phyloP scores from a whole-genome alignment of 1,140 invertebrate species.

The Zaprionus kolodkinae region DNA sequence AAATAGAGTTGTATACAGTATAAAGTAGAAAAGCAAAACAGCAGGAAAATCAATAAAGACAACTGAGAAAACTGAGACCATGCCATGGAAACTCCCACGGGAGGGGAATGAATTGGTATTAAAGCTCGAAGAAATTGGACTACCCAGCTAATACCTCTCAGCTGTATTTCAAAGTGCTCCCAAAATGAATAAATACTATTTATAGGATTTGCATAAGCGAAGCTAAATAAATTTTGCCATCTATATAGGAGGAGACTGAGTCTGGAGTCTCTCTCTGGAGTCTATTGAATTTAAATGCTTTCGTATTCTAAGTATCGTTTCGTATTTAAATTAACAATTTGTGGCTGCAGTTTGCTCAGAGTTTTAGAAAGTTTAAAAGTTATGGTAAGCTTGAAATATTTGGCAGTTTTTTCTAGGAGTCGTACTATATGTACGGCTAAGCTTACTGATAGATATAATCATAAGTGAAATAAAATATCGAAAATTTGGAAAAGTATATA shows the following conservation, averaged over 20 bases:
- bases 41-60: slow-evolving; percentile 16
- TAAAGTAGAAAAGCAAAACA: background rate
- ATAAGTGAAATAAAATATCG: no score
- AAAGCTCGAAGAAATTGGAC: slow-evolving; percentile 6
- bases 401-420: no score
- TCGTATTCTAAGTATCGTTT: background rate
- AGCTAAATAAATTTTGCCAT: slow-evolving; percentile 15
- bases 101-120: background rate
- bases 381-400: no score
- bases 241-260: background rate
- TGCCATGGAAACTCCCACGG: background rate
- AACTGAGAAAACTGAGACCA: background rate
- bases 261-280: background rate
- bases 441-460: no score
- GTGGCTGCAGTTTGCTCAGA: no score
- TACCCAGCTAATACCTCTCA: background rate
- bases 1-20: background rate
- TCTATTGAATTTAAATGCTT: background rate
- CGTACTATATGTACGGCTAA: no score
- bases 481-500: no score
- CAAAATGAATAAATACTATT: slow-evolving; percentile 21
- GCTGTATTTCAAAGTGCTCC: slow-evolving; percentile 5
- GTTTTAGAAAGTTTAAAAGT: no score
- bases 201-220: slow-evolving; percentile 34
- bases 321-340: slow-evolving; percentile 8